Evolutionary conservation across 2,797 vertebrate genomes (phyloP).

Genomic region (Acrossocheilus wenchowensis): DNA sequence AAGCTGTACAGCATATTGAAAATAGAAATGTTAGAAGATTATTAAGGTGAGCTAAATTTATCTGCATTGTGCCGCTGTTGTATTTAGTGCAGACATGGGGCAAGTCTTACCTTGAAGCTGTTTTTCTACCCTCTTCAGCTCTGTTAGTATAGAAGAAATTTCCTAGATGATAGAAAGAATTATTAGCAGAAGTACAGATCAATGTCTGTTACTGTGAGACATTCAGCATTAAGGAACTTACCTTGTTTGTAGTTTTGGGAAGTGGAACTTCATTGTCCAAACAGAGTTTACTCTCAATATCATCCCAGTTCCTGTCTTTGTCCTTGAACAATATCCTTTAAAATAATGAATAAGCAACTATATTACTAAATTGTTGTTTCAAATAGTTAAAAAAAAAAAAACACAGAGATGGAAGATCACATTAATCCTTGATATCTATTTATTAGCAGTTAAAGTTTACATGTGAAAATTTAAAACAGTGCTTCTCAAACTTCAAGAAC

Average conservation of each 20-base stretch:
- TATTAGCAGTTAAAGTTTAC: not conserved
- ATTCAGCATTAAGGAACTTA: conserved; percentile 63
- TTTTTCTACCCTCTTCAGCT: conserved; percentile 95
- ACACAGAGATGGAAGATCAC: not conserved
- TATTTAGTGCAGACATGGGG: not conserved
- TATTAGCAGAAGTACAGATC: not conserved
- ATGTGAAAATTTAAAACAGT: not conserved
- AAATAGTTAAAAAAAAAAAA: not conserved
- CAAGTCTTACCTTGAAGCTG: conserved; percentile 90
- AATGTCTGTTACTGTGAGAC: not conserved
- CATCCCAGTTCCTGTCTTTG: conserved; percentile 97
- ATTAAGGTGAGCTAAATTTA: not conserved
- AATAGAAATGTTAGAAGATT: not conserved
- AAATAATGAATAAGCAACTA: conserved; percentile 32
- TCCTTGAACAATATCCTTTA: conserved; percentile 96
- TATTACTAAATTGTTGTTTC: not conserved
- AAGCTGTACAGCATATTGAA: not conserved
- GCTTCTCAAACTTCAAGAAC: not conserved
- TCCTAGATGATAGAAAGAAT: conserved; percentile 76
- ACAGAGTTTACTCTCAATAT: conserved; percentile 92
- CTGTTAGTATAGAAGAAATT: conserved; percentile 94
- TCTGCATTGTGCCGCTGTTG: not conserved
- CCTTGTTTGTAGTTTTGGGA: conserved; percentile 96
- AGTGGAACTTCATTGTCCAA: conserved; percentile 92
- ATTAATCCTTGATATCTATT: not conserved